Evolutionary conservation across 1,140 invertebrate species (phyloP), one percentile per base, ranked within the genome.

Genomic region (Adoxophyes honmai): DNA sequence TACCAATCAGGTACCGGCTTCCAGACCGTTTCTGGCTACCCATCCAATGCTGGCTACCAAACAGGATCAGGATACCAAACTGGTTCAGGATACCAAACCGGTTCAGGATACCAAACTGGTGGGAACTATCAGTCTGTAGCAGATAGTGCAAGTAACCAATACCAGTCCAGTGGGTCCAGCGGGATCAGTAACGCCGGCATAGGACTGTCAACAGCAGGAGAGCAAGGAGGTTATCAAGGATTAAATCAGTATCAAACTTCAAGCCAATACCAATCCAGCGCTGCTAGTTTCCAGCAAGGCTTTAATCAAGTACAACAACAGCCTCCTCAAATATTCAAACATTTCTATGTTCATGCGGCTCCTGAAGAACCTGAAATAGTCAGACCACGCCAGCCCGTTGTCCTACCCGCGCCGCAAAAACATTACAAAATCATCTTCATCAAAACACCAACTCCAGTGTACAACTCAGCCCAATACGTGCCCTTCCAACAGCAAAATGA

Each of bases 341-440:
- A 87, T 58, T 86, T 78, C 58, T 89, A 88, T 57, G 76, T 88
- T 0, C 78, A 86, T 52, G 72, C 75, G 3, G 88, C 86, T 15
- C 88, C 88, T 10, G 82, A 89, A 69, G 88, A 89, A 52, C 68
- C 70, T 4, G 82, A 86, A 64, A 13, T 33, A 37, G 35, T 62
- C 0, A 78, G 66, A 60, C 73, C 70, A 18, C 74, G 77, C 9
- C 64, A 71, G 35, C 78, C 76, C 4, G 68, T 83, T 8, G 70
- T 81, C 4, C 55, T 87, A 7, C 87, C 86, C 4, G 73, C 86
- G 9, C 74, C 88, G 28, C 82, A 88, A 68, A 95, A 95, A 65
- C 94, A 95, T 73, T 95, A 95, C 89, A 94, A 94, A 70, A 93
- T 94, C 42, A 94, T 95, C 55, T 95, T 95, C 89, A 94, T 95